A percentile compares a stretch with the other conserved stretches of the same genome.
These are phyloP conservation scores for Leptinotarsa undecemlineata DNA, from an alignment of 1,140 invertebrate genomes.

Conservation along the genomic window DNA sequence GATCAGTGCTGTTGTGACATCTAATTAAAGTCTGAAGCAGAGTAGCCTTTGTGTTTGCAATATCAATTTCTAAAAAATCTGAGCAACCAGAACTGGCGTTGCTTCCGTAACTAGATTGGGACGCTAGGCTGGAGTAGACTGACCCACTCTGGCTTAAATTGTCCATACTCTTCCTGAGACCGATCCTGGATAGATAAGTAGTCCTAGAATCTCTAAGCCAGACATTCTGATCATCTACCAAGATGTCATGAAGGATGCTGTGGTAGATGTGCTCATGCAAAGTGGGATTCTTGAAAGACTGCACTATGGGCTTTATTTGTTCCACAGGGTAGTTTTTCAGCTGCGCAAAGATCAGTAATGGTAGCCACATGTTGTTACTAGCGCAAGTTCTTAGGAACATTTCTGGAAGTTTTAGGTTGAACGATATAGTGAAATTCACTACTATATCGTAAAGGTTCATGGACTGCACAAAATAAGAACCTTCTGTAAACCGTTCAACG, in stretches of 20 bases:
- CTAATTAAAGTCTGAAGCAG: slow-evolving; percentile 65
- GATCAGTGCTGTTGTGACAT: slow-evolving; percentile 70
- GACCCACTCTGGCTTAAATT: slow-evolving; percentile 30
- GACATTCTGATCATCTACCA: slow-evolving; percentile 50
- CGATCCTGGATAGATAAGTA: slow-evolving; percentile 48
- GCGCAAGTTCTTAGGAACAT: slow-evolving; percentile 61
- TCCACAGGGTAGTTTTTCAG: slow-evolving; percentile 65
- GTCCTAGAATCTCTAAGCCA: slow-evolving; percentile 51
- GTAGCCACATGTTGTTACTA: slow-evolving; percentile 63
- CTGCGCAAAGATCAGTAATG: slow-evolving; percentile 66
- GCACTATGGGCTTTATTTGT: slow-evolving; percentile 60
- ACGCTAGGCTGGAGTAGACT: slow-evolving; percentile 22
- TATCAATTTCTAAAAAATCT: slow-evolving; percentile 49
- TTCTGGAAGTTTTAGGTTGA: slow-evolving; percentile 62
- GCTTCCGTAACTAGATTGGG: slow-evolving; percentile 53
- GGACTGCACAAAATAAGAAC: slow-evolving; percentile 51
- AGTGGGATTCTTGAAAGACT: slow-evolving; percentile 59
- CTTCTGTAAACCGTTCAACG: slow-evolving; percentile 48
- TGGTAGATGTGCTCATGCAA: slow-evolving; percentile 61
- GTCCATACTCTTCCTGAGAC: slow-evolving; percentile 45
- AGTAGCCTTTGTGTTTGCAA: slow-evolving; percentile 57
- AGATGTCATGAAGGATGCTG: slow-evolving; percentile 58
- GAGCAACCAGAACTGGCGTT: slow-evolving; percentile 43
- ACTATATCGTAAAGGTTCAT: slow-evolving; percentile 61
- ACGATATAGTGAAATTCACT: slow-evolving; percentile 62